A percentile compares a stretch with the other conserved stretches of the same genome.
Conservation (phyloP, 2,888 invertebrate species). For the Dryadula phaetusa region DNA sequence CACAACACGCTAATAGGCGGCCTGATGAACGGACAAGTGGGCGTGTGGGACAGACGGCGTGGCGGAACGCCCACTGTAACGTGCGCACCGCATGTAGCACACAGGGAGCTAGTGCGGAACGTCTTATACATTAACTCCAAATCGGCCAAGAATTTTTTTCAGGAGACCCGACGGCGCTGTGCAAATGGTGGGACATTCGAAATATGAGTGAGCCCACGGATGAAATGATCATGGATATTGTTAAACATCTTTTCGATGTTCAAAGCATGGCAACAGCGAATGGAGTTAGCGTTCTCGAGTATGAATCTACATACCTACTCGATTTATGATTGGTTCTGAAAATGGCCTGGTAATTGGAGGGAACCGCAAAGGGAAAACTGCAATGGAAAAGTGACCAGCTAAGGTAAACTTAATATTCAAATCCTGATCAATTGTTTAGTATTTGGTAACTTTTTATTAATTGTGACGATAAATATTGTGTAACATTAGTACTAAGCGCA, state of each 20-base stretch:
- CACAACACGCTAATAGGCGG: conserved; percentile 45
- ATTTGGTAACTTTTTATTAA: conserved; percentile 1
- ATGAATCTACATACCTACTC: conserved; percentile 89
- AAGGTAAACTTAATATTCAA: conserved; percentile 66
- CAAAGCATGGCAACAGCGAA: conserved; percentile 82
- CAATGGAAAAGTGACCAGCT: conserved; percentile 86
- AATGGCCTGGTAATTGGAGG: conserved; percentile 86
- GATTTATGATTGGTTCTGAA: conserved; percentile 89
- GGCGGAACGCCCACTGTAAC: conserved; percentile 88
- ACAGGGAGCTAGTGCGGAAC: conserved; percentile 93
- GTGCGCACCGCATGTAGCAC: conserved; percentile 91
- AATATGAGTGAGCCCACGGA: conserved; percentile 87
- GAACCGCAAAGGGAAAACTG: conserved; percentile 88
- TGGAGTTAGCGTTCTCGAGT: conserved; percentile 87
- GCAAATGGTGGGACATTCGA: conserved; percentile 91
- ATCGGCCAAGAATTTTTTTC: conserved; percentile 96
- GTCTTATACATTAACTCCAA: conserved; percentile 96
- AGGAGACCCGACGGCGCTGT: conserved; percentile 93
- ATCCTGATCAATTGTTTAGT: neutral
- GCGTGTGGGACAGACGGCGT: conserved; percentile 90
- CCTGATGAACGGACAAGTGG: conserved; percentile 61
- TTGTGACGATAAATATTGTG: neutral
- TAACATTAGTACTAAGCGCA: conserved; percentile 85
- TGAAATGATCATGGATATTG: conserved; percentile 87
- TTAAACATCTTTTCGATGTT: conserved; percentile 75